Evolutionary conservation across 2,113 vertebrate genomes (phyloP).

Genomic region (Gallinago paraguaiae): DNA sequence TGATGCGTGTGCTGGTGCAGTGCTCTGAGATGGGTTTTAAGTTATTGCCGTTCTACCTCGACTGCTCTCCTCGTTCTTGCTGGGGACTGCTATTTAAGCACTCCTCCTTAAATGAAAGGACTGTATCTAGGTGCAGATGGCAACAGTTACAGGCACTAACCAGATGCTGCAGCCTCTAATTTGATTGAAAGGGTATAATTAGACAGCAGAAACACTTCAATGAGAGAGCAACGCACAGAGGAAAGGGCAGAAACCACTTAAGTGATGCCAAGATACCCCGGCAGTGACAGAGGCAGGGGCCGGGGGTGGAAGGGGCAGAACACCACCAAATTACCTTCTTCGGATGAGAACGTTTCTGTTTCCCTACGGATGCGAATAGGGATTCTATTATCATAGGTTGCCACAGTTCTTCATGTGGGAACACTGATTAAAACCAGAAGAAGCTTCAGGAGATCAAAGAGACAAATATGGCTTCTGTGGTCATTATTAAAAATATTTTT

Average conservation of each 20-base stretch:
- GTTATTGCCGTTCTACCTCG: constrained; percentile 43
- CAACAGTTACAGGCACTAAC: constrained; percentile 88
- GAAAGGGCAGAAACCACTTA: constrained; percentile 85
- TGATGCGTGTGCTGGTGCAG: background rate
- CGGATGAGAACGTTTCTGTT: constrained; percentile 72
- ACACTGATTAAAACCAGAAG: constrained; percentile 82
- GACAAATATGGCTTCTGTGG: constrained; percentile 81
- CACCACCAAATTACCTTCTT: constrained; percentile 70
- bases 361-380: constrained; percentile 72
- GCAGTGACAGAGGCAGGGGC: constrained; percentile 73
- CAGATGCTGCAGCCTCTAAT: constrained; percentile 97
- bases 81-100: constrained; percentile 57
- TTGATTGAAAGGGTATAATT: constrained; percentile 97
- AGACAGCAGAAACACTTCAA: constrained; percentile 93
- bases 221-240: constrained; percentile 79
- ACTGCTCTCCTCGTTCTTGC: constrained; percentile 45
- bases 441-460: constrained; percentile 76
- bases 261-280: constrained; percentile 79
- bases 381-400: constrained; percentile 81
- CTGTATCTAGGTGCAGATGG: constrained; percentile 90
- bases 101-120: constrained; percentile 77
- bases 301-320: constrained; percentile 66
- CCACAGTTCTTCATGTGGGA: constrained; percentile 82
- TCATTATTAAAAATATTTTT: constrained; percentile 84
- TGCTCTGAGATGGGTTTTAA: constrained; percentile 62